Percentiles rank a stretch among this genome's conserved stretches.
phyloP scores from a whole-genome alignment of 2,797 vertebrate genomes.

The Periparus ater region DNA sequence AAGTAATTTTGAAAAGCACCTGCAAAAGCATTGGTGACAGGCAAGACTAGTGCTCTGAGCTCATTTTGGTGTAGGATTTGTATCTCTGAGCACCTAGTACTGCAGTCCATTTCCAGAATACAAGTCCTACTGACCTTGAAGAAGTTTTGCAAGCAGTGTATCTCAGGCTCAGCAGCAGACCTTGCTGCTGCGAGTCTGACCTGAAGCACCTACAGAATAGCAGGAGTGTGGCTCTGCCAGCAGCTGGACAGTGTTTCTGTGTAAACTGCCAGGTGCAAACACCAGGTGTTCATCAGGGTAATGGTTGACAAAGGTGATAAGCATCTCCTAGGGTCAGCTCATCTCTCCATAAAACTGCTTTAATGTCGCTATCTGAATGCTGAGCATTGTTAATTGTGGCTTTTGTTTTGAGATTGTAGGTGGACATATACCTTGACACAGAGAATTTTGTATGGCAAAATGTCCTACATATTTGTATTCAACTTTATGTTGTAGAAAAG shows the following conservation, averaged over 20 bases:
- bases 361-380: not conserved
- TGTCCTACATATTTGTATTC: not conserved
- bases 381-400: not conserved
- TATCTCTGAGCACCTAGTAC: not conserved
- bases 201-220: not conserved
- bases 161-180: not conserved
- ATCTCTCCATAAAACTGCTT: not conserved
- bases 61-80: not conserved
- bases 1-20: slow-evolving; percentile 3
- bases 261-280: not conserved
- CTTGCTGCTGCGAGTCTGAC: not conserved
- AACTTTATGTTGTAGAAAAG: not conserved
- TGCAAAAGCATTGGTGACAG: not conserved
- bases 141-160: not conserved
- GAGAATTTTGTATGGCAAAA: not conserved
- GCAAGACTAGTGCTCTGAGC: not conserved
- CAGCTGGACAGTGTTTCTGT: not conserved
- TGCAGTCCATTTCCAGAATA: not conserved
- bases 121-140: not conserved
- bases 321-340: not conserved
- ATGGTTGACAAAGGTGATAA: not conserved
- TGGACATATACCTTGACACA: not conserved
- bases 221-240: not conserved
- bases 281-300: not conserved
- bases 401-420: not conserved